Base-by-base conservation (phyloP, 2,888 invertebrate species). In the Pachliopta kotzebuea region DNA sequence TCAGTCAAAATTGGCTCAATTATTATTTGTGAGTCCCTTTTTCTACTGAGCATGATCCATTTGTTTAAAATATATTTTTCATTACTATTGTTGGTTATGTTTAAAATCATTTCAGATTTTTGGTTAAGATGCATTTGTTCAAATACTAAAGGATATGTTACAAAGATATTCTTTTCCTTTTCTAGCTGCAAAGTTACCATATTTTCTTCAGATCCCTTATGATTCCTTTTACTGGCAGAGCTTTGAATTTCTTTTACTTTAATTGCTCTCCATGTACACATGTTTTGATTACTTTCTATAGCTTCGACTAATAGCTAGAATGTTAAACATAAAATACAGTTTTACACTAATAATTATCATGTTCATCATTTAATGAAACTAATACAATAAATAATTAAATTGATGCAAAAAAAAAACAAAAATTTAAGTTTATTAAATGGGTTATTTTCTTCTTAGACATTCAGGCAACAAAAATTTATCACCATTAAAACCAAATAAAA, bases 211-310 rank as follows among this genome's bases (percentile, higher is more conserved):
- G 49, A 50, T 62, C 61, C 31, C 23, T 62, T 49, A 20, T 61
- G 59, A 9, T 67, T 62, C 42, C 61, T 59, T 31, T 67, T 56
- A 86, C 87, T 59, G 83, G 54, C 1, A 52, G 75, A 20, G 92
- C 76, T 59, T 85, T 89, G 74, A 23, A 72, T 70, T 54, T 76
- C 67, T 58, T 80, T 68, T 67, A 90, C 69, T 77, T 84, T 86
- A 60, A 95, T 75, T 0, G 94, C 94, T 70, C 96, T 88, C 95
- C 95, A 94, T 56, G 82, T 81, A 64, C 84, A 92, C 17, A 75
- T 72, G 20, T 90, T 92, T 86, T 95, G 94, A 71, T 94, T 93
- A 79, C 96, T 96, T 84, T 96, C 96, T 72, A 96, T 95, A 1
- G 94, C 92, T 77, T 96, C 95, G 7, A 93, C 92, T 63, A 92